Conservation (phyloP, 2,113 vertebrate genomes). For the Axis porcinus region DNA sequence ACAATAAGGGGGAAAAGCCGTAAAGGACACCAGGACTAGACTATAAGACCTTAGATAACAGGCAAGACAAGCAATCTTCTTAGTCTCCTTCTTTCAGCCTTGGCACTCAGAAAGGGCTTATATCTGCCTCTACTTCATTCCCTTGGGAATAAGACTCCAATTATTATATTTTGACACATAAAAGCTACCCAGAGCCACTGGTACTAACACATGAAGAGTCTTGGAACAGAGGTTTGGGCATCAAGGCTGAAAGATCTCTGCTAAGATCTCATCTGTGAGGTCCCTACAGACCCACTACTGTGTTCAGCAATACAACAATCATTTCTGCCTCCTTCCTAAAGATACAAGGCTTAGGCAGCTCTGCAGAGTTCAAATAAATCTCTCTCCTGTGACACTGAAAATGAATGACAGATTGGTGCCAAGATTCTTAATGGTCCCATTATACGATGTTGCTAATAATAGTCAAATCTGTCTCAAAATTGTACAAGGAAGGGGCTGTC, state of each 20-base stretch:
- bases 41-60: background rate
- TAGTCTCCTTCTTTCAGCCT: background rate
- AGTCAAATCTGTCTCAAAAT: slow-evolving; percentile 34
- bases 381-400: background rate
- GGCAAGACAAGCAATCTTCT: background rate
- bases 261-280: background rate
- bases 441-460: slow-evolving; percentile 42
- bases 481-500: background rate
- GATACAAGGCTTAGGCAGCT: slow-evolving; percentile 1
- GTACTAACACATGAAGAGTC: background rate
- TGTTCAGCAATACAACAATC: background rate
- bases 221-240: background rate
- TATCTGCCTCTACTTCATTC: background rate
- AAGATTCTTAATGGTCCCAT: slow-evolving; percentile 51
- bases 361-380: slow-evolving; percentile 41
- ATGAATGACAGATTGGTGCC: slow-evolving; percentile 23
- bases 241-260: background rate
- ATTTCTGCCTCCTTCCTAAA: background rate
- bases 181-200: background rate
- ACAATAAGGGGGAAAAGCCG: background rate
- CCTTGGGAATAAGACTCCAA: background rate
- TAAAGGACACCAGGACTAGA: background rate
- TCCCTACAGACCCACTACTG: background rate
- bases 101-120: background rate
- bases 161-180: background rate